Evolutionary conservation across 2,888 invertebrate species (phyloP).

Genomic region (Buathra laborator): DNA sequence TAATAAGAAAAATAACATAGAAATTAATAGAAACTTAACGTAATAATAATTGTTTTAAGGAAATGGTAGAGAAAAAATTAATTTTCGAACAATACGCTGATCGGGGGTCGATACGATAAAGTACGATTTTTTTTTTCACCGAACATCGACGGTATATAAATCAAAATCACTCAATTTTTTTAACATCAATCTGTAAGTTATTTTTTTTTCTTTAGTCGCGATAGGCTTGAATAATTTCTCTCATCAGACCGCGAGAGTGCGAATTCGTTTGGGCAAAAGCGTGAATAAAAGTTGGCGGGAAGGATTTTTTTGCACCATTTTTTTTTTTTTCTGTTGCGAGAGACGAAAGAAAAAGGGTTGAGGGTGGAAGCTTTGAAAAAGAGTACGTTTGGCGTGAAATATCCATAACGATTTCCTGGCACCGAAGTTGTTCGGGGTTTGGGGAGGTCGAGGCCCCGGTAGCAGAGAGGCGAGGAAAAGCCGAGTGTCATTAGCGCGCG

Average conservation of each 20-base stretch:
- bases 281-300: not conserved
- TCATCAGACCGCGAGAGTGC: constrained; percentile 21
- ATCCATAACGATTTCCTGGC: constrained; percentile 65
- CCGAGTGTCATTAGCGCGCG: constrained; percentile 72
- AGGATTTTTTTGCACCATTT: not conserved
- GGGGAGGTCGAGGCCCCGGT: constrained; percentile 34
- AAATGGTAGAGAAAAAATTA: too few relatives aligned
- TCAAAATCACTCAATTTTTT: too few relatives aligned
- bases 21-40: too few relatives aligned
- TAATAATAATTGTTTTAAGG: too few relatives aligned
- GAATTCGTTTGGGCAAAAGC: constrained; percentile 38
- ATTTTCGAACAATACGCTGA: too few relatives aligned
- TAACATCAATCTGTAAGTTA: too few relatives aligned
- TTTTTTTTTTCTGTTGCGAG: not conserved
- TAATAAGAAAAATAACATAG: too few relatives aligned
- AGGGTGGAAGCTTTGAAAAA: constrained; percentile 34
- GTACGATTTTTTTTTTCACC: too few relatives aligned
- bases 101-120: too few relatives aligned
- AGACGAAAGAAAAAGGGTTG: constrained; percentile 3
- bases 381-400: constrained; percentile 55
- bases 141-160: too few relatives aligned
- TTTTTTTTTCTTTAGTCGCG: not conserved
- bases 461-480: constrained; percentile 53
- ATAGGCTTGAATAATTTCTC: not conserved
- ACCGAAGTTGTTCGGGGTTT: constrained; percentile 39